These are phyloP conservation scores for Asarcornis scutulata DNA, from an alignment of 2,113 vertebrate genomes.

Conservation along the genomic window DNA sequence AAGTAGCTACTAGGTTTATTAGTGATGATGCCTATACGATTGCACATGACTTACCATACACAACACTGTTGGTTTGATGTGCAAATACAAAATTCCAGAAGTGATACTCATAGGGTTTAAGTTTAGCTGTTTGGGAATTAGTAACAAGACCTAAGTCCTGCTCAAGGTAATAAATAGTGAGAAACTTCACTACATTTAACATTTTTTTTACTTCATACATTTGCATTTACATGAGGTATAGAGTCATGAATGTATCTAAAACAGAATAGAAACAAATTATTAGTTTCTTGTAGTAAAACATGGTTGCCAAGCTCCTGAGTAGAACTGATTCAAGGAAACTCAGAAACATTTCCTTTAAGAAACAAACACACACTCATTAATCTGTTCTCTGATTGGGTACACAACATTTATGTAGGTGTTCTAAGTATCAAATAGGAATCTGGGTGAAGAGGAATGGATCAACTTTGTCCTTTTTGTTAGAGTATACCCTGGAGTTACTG, in stretches of 20 bases:
- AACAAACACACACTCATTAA: background rate
- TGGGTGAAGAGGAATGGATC: background rate
- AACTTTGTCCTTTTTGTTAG: background rate
- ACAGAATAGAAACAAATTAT: background rate
- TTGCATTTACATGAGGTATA: background rate
- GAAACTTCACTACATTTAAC: background rate
- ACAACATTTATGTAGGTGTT: background rate
- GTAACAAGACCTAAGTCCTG: background rate
- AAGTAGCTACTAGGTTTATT: background rate
- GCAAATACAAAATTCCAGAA: background rate
- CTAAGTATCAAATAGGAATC: background rate
- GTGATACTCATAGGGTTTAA: background rate
- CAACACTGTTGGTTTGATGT: background rate
- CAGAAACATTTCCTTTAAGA: background rate
- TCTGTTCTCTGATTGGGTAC: background rate
- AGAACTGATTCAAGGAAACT: background rate
- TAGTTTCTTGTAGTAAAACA: background rate
- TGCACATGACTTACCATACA: background rate
- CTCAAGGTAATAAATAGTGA: background rate
- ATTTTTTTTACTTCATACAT: constrained; percentile 13
- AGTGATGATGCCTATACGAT: background rate
- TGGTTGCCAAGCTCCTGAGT: background rate
- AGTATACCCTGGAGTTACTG: background rate
- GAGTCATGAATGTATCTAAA: constrained; percentile 15
- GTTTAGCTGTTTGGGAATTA: background rate